Percentiles rank a stretch among this genome's conserved stretches.
Conservation (phyloP, 2,797 vertebrate genomes). For the Apodemus agrarius region DNA sequence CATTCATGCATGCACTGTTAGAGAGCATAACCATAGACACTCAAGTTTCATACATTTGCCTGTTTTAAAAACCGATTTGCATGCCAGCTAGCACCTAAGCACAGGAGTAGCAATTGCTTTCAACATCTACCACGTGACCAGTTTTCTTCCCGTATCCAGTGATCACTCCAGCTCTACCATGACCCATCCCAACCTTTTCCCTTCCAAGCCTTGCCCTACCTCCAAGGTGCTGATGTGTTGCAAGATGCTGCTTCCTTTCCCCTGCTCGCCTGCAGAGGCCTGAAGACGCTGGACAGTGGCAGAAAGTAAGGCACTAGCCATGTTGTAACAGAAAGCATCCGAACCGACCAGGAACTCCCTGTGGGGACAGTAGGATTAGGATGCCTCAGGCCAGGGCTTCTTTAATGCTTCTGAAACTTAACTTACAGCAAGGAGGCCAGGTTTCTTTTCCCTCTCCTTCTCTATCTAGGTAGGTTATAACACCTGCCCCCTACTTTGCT, state of each 20-base stretch:
- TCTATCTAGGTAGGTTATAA: not conserved
- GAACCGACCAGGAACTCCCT: slow-evolving; percentile 88
- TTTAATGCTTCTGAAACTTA: not conserved
- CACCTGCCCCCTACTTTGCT: not conserved
- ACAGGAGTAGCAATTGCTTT: slow-evolving; percentile 29
- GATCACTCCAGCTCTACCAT: not conserved
- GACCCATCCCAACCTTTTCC: not conserved
- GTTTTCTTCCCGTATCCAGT: slow-evolving; percentile 5
- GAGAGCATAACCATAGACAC: not conserved
- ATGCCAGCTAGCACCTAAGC: slow-evolving; percentile 40
- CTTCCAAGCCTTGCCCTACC: slow-evolving; percentile 68
- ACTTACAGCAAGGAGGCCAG: not conserved
- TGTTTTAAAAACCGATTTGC: slow-evolving; percentile 68
- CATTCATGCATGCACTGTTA: not conserved
- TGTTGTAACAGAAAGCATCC: slow-evolving; percentile 83
- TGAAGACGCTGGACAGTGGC: slow-evolving; percentile 86
- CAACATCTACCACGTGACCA: not conserved
- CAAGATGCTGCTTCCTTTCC: slow-evolving; percentile 82
- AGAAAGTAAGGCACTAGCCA: slow-evolving; percentile 82
- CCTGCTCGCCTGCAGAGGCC: slow-evolving; percentile 53
- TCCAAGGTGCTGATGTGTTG: slow-evolving; percentile 85
- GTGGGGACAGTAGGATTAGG: slow-evolving; percentile 25
- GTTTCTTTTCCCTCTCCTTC: not conserved
- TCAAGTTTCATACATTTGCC: slow-evolving; percentile 57
- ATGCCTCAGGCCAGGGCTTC: not conserved